Evolutionary conservation across 2,888 invertebrate species (phyloP).

Genomic region (Iphiclides podalirius): DNA sequence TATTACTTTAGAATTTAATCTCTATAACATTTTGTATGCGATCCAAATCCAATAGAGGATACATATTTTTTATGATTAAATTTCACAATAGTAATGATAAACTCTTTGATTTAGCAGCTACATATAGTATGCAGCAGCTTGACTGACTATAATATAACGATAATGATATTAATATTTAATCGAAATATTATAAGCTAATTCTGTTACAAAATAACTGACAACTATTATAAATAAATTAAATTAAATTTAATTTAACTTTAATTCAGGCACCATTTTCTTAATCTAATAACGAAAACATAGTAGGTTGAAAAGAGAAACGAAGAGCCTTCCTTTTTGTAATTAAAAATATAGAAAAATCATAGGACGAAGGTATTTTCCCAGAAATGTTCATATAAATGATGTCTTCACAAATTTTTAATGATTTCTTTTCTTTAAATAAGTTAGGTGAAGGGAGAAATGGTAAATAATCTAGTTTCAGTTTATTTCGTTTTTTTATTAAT

Average conservation of each 20-base stretch:
- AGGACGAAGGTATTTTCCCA: not conserved
- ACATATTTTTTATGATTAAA: conserved; percentile 25
- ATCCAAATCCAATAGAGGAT: conserved; percentile 25
- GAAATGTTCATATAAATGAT: conserved; percentile 2
- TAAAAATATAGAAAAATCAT: not conserved
- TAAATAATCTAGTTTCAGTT: conserved; percentile 1
- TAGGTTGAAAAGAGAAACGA: conserved; percentile 7
- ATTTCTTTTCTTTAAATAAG: not conserved
- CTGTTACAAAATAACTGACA: conserved; percentile 14
- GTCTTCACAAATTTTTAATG: not conserved
- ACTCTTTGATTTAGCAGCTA: not conserved
- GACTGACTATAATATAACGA: not conserved
- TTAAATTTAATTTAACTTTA: conserved; percentile 35
- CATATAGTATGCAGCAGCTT: conserved; percentile 2
- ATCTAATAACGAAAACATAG: conserved; percentile 41
- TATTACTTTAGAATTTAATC: conserved; percentile 39
- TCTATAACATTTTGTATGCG: conserved; percentile 19
- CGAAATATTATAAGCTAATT: conserved; percentile 26
- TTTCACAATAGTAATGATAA: not conserved
- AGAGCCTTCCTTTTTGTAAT: too few relatives aligned
- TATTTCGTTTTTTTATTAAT: not conserved
- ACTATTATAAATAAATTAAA: conserved; percentile 30
- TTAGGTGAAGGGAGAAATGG: conserved; percentile 2
- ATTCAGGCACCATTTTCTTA: conserved; percentile 71
- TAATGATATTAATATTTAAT: conserved; percentile 24